These are phyloP conservation scores for Oreotrochilus melanogaster DNA, from an alignment of 2,113 vertebrate species.

Conservation along the genomic window DNA sequence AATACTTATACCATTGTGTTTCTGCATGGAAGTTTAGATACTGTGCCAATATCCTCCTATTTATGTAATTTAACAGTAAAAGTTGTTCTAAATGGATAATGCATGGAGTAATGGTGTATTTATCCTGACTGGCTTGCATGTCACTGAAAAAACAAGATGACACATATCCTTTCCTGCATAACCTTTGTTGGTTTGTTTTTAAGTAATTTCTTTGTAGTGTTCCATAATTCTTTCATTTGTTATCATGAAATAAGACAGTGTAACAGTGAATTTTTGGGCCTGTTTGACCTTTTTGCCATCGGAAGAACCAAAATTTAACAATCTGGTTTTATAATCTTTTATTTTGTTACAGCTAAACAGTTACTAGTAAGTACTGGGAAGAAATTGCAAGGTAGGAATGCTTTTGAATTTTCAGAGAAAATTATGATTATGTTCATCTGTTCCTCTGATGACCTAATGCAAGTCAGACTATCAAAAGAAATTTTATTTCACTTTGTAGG, in stretches of 20 bases:
- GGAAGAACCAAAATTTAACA: not conserved
- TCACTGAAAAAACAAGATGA: not conserved
- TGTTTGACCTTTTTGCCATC: not conserved
- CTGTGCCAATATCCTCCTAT: not conserved
- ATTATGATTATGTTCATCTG: not conserved
- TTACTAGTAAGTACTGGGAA: not conserved
- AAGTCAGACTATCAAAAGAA: not conserved
- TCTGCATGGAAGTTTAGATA: not conserved
- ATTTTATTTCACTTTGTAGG: slow-evolving; percentile 75
- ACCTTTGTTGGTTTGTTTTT: not conserved
- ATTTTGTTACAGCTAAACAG: not conserved
- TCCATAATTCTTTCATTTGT: not conserved
- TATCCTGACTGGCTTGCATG: not conserved
- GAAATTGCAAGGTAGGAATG: not conserved
- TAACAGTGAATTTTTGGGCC: not conserved
- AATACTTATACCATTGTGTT: not conserved
- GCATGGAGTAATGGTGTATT: not conserved
- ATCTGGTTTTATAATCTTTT: not conserved
- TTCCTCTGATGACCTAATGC: not conserved
- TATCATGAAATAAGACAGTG: not conserved
- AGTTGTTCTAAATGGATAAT: not conserved
- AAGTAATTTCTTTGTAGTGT: not conserved
- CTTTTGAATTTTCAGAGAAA: not conserved
- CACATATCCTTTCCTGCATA: not conserved
- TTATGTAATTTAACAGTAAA: not conserved